A percentile compares a stretch with the other conserved stretches of the same genome.
phyloP scores from a whole-genome alignment of 2,113 vertebrate species.

The Pandion haliaetus region DNA sequence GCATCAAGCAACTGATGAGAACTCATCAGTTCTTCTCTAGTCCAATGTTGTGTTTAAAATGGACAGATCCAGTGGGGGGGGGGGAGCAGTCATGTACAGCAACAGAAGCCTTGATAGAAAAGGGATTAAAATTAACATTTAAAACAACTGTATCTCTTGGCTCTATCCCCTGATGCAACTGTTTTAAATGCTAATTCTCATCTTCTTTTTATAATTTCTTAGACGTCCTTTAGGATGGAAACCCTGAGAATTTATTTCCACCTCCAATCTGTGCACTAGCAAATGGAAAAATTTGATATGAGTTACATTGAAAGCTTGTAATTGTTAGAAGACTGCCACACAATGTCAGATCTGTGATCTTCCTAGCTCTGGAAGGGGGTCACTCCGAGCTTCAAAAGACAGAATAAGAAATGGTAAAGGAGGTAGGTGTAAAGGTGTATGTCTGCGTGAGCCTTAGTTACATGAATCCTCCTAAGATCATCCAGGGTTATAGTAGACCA shows the following conservation, averaged over 20 bases:
- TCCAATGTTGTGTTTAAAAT: background rate
- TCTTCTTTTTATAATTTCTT: background rate
- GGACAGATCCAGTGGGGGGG: fast-evolving
- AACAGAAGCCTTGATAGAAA: background rate
- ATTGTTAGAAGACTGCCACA: background rate
- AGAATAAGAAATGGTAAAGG: background rate
- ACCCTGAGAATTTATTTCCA: background rate
- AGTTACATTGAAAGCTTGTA: background rate
- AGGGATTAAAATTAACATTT: background rate
- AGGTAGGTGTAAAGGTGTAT: background rate
- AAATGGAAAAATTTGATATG: background rate
- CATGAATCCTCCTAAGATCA: background rate
- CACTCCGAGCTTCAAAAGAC: background rate
- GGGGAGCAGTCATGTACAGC: background rate
- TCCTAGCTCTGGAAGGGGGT: background rate
- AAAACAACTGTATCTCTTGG: background rate
- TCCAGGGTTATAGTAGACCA: background rate
- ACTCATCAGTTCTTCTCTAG: background rate
- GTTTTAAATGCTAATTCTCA: background rate
- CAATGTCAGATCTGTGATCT: background rate
- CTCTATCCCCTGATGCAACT: background rate
- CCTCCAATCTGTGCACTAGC: background rate
- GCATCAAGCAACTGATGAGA: background rate
- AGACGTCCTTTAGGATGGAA: background rate
- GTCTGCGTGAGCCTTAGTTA: background rate